phyloP scores from a whole-genome alignment of 2,113 vertebrate species.

The Sinocyclocheilus grahami region DNA sequence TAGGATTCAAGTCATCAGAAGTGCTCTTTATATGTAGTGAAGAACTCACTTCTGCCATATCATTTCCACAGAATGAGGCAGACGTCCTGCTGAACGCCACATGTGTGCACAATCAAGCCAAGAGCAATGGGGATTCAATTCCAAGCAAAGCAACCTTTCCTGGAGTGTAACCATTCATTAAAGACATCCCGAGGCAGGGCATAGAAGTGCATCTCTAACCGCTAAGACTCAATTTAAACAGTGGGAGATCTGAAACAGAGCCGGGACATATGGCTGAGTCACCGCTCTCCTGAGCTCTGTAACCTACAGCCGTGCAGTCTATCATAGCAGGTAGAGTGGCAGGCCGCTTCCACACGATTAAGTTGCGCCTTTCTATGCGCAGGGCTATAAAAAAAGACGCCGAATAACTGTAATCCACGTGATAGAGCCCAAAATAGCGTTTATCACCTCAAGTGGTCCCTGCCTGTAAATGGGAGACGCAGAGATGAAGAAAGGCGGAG shows the following conservation, averaged over 20 bases:
- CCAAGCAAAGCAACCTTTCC: slow-evolving; percentile 32
- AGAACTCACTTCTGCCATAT: slow-evolving; percentile 24
- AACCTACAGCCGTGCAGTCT: slow-evolving; percentile 41
- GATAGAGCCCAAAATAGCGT: slow-evolving; percentile 54
- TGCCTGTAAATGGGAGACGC: slow-evolving; percentile 27
- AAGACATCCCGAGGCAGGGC: slow-evolving; percentile 47
- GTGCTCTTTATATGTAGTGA: slow-evolving; percentile 21
- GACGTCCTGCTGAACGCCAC: slow-evolving; percentile 32
- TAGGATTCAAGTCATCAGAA: slow-evolving; percentile 37
- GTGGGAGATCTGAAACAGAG: slow-evolving; percentile 41
- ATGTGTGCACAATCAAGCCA: slow-evolving; percentile 42
- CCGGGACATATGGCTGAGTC: slow-evolving; percentile 37
- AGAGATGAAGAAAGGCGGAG: slow-evolving; percentile 41
- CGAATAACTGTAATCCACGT: slow-evolving; percentile 53
- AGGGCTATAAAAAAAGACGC: slow-evolving; percentile 9
- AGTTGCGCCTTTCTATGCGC: slow-evolving; percentile 23
- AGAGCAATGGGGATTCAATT: slow-evolving; percentile 37
- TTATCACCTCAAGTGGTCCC: slow-evolving; percentile 53
- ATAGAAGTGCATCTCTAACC: slow-evolving; percentile 37
- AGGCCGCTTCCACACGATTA: slow-evolving; percentile 51
- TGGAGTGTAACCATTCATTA: slow-evolving; percentile 51
- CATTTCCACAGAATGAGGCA: slow-evolving; percentile 16
- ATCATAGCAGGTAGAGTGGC: slow-evolving; percentile 54
- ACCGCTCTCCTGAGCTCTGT: slow-evolving; percentile 34
- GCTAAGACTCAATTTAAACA: slow-evolving; percentile 39